Conservation (phyloP, 2,113 vertebrate species). For the Etia nguti region DNA sequence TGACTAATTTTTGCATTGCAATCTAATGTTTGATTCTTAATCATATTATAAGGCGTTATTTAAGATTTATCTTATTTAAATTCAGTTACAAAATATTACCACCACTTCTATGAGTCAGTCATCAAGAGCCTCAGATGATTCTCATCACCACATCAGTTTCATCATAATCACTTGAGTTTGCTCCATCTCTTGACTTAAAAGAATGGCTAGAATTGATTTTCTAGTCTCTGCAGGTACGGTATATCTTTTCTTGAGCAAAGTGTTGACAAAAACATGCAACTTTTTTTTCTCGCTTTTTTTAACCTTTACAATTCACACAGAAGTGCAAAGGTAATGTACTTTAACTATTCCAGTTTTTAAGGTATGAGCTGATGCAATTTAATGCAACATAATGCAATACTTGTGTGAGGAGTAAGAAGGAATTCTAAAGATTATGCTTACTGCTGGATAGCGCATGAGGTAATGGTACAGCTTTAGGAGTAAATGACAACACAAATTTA, state of each 20-base stretch:
- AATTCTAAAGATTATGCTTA: background rate
- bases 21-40: background rate
- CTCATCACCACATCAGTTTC: background rate
- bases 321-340: background rate
- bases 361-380: conserved; percentile 21
- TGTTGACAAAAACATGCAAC: background rate
- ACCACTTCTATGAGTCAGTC: background rate
- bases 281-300: background rate
- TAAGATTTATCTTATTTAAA: background rate
- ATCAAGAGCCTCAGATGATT: background rate
- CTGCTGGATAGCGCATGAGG: background rate
- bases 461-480: background rate
- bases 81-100: background rate
- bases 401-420: background rate
- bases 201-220: background rate
- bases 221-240: background rate
- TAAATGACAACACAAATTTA: background rate
- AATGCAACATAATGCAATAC: background rate
- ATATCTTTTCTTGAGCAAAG: background rate
- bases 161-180: background rate
- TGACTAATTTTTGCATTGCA: too few species aligned
- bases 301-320: background rate
- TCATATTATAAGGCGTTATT: background rate
- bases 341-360: background rate
- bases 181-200: background rate